Evolutionary conservation across 2,888 invertebrate genomes (phyloP), one percentile per base, ranked within the genome.

Genomic region (Patella depressa): DNA sequence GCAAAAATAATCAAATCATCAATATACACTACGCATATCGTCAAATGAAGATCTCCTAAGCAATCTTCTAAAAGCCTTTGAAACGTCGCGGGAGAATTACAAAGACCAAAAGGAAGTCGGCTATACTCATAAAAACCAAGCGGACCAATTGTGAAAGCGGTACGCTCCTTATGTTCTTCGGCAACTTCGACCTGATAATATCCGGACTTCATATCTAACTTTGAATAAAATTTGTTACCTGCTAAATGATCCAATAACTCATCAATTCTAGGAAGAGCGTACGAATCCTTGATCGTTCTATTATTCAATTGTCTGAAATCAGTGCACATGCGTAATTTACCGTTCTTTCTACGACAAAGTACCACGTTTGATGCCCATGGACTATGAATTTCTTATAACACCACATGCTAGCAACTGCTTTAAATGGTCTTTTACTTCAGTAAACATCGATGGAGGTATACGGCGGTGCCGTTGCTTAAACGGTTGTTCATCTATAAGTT

Each of bases 1-100:
- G 57, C 57, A 57, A 57, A 57, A 57, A 57, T 57, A 57, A 57
- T 57, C 57, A 57, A 57, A 57, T 57, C 57, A 57, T 57, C 57
- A 34, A 34, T 34, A 3, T 29, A 29, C 29, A 59, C 59, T 5
- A 59, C 59, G 14, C 59, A 59, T 59, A 59, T 59, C 17, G 14
- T 59, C 19, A 59, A 59, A 59, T 59, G 59, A n/a, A 59, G n/a
- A 59, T 59, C 59, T 59, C 59, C 59, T 17, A 59, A 19, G 19
- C 59, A 59, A 59, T 59, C 19, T n/a, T 59, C 59, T 19, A 59
- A n/a, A 17, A 59, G 15, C 11, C 59, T 59, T 59, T 59, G 59
- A 59, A 59, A 59, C 7, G 59, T 59, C 4, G 34, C 2, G 5
- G 59, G 1, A 2, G 59, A 59, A 59, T 59, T 59, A 59, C 14